Conservation (phyloP, 2,888 invertebrate genomes). For the Micoletzkya japonica region DNA sequence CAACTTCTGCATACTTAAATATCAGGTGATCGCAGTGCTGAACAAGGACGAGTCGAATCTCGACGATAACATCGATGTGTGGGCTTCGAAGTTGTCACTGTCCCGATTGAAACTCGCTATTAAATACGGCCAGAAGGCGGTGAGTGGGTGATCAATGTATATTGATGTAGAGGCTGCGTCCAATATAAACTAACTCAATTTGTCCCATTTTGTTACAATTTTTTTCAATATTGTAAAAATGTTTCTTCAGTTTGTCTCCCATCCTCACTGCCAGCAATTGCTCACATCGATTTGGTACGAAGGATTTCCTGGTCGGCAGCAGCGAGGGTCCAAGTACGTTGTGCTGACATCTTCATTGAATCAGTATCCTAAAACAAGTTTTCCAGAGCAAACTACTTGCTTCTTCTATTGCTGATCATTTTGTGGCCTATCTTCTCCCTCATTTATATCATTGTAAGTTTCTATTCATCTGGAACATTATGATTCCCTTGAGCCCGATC, state of each 20-base stretch:
- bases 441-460: no score
- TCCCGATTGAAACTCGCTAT: constrained; percentile 69
- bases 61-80: constrained; percentile 62
- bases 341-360: no score
- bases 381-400: no score
- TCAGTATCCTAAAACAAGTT: no score
- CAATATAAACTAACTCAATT: no score
- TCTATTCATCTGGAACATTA: background rate
- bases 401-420: no score
- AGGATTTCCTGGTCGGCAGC: constrained; percentile 67
- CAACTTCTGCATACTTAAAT: background rate
- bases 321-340: constrained; percentile 43
- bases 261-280: constrained; percentile 70
- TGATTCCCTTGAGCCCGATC: background rate
- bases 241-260: constrained; percentile 68
- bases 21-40: constrained; percentile 66
- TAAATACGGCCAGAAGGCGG: constrained; percentile 71
- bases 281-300: constrained; percentile 70
- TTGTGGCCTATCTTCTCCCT: no score
- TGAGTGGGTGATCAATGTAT: constrained; percentile 53
- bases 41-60: constrained; percentile 65
- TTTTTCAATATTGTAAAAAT: background rate
- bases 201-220: no score
- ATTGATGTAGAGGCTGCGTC: no score
- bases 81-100: constrained; percentile 64